A percentile compares a stretch with the other conserved stretches of the same genome.
Conservation (phyloP, 2,797 vertebrate genomes). For the Phrynocephalus forsythii region DNA sequence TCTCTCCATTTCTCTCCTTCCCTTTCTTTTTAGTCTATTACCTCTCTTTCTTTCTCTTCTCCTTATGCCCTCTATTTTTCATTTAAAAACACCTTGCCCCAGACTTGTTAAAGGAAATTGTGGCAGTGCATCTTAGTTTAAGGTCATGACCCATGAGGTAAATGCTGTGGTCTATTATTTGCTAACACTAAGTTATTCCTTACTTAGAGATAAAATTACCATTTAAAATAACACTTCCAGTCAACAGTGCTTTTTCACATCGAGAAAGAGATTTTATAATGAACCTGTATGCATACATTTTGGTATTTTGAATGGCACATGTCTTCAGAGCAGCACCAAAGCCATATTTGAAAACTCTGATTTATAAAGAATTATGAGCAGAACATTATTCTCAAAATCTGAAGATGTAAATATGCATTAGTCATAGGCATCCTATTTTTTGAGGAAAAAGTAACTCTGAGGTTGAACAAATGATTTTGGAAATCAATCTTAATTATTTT, state of each 20-base stretch:
- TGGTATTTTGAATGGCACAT: neutral
- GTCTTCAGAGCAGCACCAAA: neutral
- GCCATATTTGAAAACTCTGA: neutral
- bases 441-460: neutral
- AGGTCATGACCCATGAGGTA: neutral
- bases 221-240: neutral
- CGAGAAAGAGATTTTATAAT: neutral
- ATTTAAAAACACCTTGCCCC: neutral
- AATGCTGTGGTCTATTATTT: neutral
- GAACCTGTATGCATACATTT: neutral
- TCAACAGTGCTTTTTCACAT: neutral
- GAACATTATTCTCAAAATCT: neutral
- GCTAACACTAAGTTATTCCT: neutral
- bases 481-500: neutral
- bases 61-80: neutral
- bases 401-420: neutral
- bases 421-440: neutral
- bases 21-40: neutral
- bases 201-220: neutral
- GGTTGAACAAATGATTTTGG: neutral
- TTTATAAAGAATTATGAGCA: conserved; percentile 3
- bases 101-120: neutral
- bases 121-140: neutral
- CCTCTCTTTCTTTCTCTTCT: neutral
- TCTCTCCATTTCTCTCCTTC: neutral